Evolutionary conservation across 2,888 invertebrate species (phyloP).

Genomic region (Hofmannophila pseudospretella): DNA sequence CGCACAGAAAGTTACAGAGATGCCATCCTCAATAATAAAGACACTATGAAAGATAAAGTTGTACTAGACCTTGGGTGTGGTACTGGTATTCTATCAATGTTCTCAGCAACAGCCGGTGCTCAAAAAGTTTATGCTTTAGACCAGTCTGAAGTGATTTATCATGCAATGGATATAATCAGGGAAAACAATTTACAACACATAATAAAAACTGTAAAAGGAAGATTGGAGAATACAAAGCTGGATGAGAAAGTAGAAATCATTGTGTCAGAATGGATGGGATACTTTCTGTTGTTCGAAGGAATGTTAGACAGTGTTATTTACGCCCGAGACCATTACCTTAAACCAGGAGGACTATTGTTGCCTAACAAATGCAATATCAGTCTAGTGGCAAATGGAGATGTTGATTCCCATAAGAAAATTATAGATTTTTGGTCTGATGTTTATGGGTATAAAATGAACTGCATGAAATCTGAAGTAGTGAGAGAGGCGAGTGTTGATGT

Average conservation of each 20-base stretch:
- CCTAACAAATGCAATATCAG: constrained; percentile 92
- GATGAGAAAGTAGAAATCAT: constrained; percentile 93
- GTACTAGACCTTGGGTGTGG: constrained; percentile 99
- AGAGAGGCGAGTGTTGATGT: constrained; percentile 81
- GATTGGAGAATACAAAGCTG: constrained; percentile 88
- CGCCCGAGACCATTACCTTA: constrained; percentile 89
- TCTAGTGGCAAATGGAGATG: constrained; percentile 88
- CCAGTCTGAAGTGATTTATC: constrained; percentile 96
- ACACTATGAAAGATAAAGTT: constrained; percentile 83
- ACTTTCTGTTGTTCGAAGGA: constrained; percentile 96
- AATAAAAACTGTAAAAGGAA: constrained; percentile 89
- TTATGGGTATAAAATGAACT: constrained; percentile 95
- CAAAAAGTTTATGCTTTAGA: constrained; percentile 94
- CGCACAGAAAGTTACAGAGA: constrained; percentile 92
- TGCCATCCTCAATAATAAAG: constrained; percentile 86
- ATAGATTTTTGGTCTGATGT: constrained; percentile 95
- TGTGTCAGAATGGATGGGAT: constrained; percentile 99
- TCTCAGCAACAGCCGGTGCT: constrained; percentile 97
- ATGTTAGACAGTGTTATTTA: constrained; percentile 97
- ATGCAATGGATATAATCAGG: constrained; percentile 96
- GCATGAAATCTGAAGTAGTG: constrained; percentile 90
- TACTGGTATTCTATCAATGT: constrained; percentile 98
- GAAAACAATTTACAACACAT: constrained; percentile 86
- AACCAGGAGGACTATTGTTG: constrained; percentile 85
- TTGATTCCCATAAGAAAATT: constrained; percentile 82